Conservation (phyloP, 1,140 invertebrate genomes). For the silkworm (Bombyx mori) region ASM3026992v2 NC_085126.1:12531001-12531500, state of each 20-base stretch:
- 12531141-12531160: slow-evolving; percentile 75
- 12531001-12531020: too few relatives aligned
- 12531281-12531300: background rate
- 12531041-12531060: background rate
- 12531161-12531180: slow-evolving; percentile 77
- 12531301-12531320: too few relatives aligned
- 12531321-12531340: too few relatives aligned
- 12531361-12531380: too few relatives aligned
- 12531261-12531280: background rate
- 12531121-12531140: slow-evolving; percentile 67
- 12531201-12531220: slow-evolving; percentile 32
- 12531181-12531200: slow-evolving; percentile 68
- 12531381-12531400: too few relatives aligned
- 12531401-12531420: too few relatives aligned
- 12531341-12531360: too few relatives aligned
- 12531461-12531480: too few relatives aligned
- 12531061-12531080: slow-evolving; percentile 81
- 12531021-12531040: too few relatives aligned
- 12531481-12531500: too few relatives aligned
- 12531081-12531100: slow-evolving; percentile 76
- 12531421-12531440: too few relatives aligned
- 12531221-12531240: background rate
- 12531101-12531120: slow-evolving; percentile 53
- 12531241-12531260: background rate
- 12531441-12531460: too few relatives aligned